Evolutionary conservation across 2,113 vertebrate species (phyloP), one percentile per base, ranked within the genome.

Genomic region (Azemiops feae): DNA sequence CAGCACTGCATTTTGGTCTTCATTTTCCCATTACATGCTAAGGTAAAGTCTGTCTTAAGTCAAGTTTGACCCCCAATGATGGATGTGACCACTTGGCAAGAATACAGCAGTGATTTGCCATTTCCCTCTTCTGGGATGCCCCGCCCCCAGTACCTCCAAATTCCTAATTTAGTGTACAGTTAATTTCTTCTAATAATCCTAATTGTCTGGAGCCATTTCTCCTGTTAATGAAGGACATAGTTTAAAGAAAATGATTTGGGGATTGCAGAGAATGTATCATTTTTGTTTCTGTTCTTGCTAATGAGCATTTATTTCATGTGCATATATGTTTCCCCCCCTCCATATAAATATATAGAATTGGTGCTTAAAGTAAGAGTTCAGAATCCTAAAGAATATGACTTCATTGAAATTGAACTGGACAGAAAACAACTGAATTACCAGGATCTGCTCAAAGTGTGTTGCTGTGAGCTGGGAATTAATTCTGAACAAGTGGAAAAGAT

Each of bases 341-440:
- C 23, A 16, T n/a, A 60, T 14, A 47, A 55, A 88, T 5, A 92
- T 90, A 64, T 91, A 99, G 98, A 99, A 96, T 96, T 99, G 95
- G 98, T 99, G 92, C 96, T 99, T 88, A 98, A 99, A 96, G 98
- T 99, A 95, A 98, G 98, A 88, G 98, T 99, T 93, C 98, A 99
- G 96, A 98, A 97, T 92, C 93, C 97, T 0, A 97, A 97, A 92
- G 98, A 99, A 96, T 98, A 97, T 23, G 98, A 99, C 97, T 99
- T 99, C 96, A 99, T 98, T 64, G 98, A 99, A 95, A 98, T 98
- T 95, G 98, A 99, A 95, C 97, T 99, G 94, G 98, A 99, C 95
- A 97, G 98, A 39, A 98, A 98, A 96, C 98, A 98, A 95, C 95
- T 98, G 95, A 99, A 98, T 2, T 99, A 98, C 3, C 97, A 97